A percentile compares a stretch with the other conserved stretches of the same genome.
phyloP scores from a whole-genome alignment of 2,113 vertebrate species.

The Halcyon malimbica region DNA sequence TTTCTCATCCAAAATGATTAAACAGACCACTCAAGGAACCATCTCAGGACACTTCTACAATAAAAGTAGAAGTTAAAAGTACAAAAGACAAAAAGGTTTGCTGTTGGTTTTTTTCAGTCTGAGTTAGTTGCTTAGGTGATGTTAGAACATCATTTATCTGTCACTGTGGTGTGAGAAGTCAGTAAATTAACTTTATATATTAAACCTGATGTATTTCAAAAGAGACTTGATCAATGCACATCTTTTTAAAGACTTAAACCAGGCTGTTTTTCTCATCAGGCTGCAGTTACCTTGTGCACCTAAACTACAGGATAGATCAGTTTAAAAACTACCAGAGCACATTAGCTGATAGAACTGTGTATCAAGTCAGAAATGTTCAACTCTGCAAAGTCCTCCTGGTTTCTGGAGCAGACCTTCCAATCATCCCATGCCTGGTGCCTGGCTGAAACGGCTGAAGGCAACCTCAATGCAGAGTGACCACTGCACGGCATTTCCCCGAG shows the following conservation, averaged over 20 bases:
- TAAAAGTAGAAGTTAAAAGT: slow-evolving; percentile 12
- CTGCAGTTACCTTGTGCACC: not conserved
- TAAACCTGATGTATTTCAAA: not conserved
- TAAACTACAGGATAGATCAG: not conserved
- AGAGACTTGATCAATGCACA: not conserved
- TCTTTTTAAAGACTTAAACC: not conserved
- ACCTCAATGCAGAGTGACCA: not conserved
- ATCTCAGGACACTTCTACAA: not conserved
- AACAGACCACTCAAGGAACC: not conserved
- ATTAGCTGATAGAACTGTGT: not conserved
- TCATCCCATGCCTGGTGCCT: not conserved
- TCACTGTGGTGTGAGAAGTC: not conserved
- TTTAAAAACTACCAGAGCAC: slow-evolving; percentile 11
- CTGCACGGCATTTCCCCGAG: not conserved
- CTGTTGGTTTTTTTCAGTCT: not conserved
- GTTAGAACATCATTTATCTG: not conserved
- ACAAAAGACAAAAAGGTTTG: not conserved
- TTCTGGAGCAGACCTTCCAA: not conserved
- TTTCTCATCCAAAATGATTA: not conserved
- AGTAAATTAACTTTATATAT: not conserved
- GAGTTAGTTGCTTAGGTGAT: not conserved
- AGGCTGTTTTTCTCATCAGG: not conserved
- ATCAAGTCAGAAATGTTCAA: not conserved
- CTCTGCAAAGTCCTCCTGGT: not conserved
- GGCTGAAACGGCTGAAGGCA: not conserved